Evolutionary conservation across 2,113 vertebrate species (phyloP).

Genomic region (Triplophysa dalaica): DNA sequence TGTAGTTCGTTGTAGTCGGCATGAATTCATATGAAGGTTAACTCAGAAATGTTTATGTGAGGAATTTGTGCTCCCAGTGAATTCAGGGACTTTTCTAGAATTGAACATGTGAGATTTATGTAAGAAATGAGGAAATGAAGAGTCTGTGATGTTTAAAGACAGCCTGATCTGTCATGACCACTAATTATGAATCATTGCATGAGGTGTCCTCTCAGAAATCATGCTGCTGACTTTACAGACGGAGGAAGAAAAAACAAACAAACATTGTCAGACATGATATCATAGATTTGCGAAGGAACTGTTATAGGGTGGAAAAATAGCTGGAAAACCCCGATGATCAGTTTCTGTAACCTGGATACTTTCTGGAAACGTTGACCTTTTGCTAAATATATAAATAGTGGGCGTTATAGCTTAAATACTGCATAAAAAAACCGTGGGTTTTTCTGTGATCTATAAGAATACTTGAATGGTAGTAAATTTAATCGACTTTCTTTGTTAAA

Average conservation of each 20-base stretch:
- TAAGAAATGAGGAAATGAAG: slow-evolving; percentile 8
- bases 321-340: neutral
- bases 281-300: neutral
- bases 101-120: slow-evolving; percentile 5
- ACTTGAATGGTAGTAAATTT: no score
- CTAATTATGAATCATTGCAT: neutral
- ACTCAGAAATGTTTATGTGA: neutral
- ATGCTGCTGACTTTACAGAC: slow-evolving; percentile 14
- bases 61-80: neutral
- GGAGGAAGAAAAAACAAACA: slow-evolving; percentile 3
- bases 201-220: slow-evolving; percentile 14
- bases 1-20: neutral
- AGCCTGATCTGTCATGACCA: neutral
- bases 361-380: neutral
- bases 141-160: slow-evolving; percentile 10
- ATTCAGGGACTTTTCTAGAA: neutral
- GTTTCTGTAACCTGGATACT: neutral
- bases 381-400: neutral
- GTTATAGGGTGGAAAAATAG: neutral
- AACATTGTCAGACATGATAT: neutral
- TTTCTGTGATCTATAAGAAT: neutral
- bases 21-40: neutral
- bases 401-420: no score
- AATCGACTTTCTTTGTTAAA: no score
- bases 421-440: neutral